phyloP scores from a whole-genome alignment of 2,113 vertebrate genomes.

The Syngnathus floridae region DNA sequence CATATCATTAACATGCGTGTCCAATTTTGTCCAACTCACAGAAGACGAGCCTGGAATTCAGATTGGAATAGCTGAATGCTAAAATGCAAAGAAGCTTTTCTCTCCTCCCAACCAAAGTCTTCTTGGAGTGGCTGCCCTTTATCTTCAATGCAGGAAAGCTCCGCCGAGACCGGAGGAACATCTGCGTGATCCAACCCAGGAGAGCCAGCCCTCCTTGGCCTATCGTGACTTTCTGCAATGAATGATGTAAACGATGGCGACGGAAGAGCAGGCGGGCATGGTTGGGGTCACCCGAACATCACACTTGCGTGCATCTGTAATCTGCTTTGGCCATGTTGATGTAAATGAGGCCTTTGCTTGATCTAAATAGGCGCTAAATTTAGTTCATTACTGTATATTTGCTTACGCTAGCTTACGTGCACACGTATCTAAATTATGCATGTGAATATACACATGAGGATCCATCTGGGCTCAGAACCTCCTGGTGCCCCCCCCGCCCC shows the following conservation, averaged over 20 bases:
- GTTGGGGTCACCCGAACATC: conserved; percentile 42
- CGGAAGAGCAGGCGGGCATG: conserved; percentile 20
- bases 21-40: background rate
- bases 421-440: conserved; percentile 9
- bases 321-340: conserved; percentile 1
- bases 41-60: background rate
- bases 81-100: conserved; percentile 25
- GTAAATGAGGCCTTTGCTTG: background rate
- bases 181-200: conserved; percentile 36
- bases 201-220: conserved; percentile 20
- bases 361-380: background rate
- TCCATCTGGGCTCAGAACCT: conserved; percentile 4
- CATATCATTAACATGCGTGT: background rate
- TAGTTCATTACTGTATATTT: conserved; percentile 1
- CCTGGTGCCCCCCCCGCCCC: conserved; percentile 10
- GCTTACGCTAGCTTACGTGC: background rate
- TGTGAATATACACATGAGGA: background rate
- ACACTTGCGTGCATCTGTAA: background rate
- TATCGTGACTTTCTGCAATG: conserved; percentile 33
- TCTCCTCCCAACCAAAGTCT: conserved; percentile 6
- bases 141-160: conserved; percentile 36
- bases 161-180: conserved; percentile 37
- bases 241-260: conserved; percentile 33
- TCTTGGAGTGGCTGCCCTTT: conserved; percentile 41
- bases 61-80: background rate